phyloP scores from a whole-genome alignment of 2,797 vertebrate genomes.

The Yasuhikotakia modesta region DNA sequence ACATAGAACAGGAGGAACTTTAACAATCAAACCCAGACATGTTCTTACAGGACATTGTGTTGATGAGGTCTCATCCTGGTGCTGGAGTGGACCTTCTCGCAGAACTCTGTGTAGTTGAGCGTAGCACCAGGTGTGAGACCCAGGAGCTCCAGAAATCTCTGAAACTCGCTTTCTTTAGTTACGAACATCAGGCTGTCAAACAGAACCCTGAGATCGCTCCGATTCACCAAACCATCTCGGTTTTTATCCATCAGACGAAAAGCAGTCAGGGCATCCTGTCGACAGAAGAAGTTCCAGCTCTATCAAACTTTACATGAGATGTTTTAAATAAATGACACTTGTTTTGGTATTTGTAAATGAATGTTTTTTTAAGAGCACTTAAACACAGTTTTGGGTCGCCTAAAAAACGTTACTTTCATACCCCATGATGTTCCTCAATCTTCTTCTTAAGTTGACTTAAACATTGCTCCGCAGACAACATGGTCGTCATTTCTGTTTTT shows the following conservation, averaged over 20 bases:
- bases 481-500: neutral
- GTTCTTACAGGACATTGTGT: constrained; percentile 58
- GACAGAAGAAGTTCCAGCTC: neutral
- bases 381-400: neutral
- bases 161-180: constrained; percentile 68
- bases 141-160: constrained; percentile 67
- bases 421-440: constrained; percentile 51
- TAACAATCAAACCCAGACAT: neutral
- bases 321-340: no score
- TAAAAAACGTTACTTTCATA: constrained; percentile 23
- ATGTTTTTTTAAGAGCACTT: neutral
- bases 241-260: constrained; percentile 76
- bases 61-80: constrained; percentile 47
- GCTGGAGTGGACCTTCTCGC: constrained; percentile 59
- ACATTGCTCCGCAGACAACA: constrained; percentile 56
- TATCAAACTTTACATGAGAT: neutral
- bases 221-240: constrained; percentile 68
- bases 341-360: no score
- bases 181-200: constrained; percentile 68
- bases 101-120: constrained; percentile 75
- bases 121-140: constrained; percentile 66
- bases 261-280: constrained; percentile 73
- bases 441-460: constrained; percentile 52
- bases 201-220: constrained; percentile 69
- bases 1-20: neutral